Conservation (phyloP, 2,113 vertebrate genomes). For the Oreocharis arfaki region DNA sequence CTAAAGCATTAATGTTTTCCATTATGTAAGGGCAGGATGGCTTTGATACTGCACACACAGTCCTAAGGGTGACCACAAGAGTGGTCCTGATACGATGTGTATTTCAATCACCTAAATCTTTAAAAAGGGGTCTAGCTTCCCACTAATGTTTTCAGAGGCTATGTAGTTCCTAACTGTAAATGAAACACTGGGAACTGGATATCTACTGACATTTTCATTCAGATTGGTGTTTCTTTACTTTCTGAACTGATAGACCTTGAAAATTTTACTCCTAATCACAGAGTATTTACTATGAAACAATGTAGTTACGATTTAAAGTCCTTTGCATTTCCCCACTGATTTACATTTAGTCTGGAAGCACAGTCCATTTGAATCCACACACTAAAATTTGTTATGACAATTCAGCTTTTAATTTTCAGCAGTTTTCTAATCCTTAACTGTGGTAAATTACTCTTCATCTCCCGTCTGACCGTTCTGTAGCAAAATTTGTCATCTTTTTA, state of each 20-base stretch:
- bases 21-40: neutral
- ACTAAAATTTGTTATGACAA: neutral
- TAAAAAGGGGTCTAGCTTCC: neutral
- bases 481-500: neutral
- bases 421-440: neutral
- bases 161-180: neutral
- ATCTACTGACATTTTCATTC: neutral
- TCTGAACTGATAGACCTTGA: neutral
- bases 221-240: neutral
- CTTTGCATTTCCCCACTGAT: neutral
- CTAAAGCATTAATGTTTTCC: neutral
- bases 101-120: neutral
- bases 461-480: neutral
- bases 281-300: neutral
- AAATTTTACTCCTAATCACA: neutral
- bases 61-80: neutral
- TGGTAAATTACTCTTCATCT: neutral
- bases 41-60: neutral
- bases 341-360: neutral
- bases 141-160: neutral
- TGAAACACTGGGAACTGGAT: neutral
- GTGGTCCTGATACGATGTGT: neutral
- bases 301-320: neutral
- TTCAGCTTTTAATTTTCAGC: neutral
- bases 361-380: neutral